Conservation (phyloP, 2,888 invertebrate species). For the Caradrina kadenii region DNA sequence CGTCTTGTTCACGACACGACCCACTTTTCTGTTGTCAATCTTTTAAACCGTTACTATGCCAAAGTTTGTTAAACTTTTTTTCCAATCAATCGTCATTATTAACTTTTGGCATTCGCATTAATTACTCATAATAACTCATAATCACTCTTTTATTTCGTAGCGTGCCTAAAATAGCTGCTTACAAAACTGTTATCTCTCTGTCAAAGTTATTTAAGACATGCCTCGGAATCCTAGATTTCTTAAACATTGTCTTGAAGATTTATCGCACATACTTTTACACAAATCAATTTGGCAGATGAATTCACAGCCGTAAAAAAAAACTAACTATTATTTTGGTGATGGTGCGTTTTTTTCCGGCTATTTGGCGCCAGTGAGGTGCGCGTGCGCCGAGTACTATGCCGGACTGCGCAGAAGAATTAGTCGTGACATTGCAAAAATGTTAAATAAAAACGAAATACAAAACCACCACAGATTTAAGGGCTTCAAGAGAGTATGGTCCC, state of each 20-base stretch:
- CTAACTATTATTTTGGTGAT: slow-evolving; percentile 44
- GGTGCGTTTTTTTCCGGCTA: slow-evolving; percentile 27
- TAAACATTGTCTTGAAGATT: slow-evolving; percentile 22
- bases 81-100: slow-evolving; percentile 38
- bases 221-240: slow-evolving; percentile 14
- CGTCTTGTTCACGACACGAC: slow-evolving; percentile 50
- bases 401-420: slow-evolving; percentile 26
- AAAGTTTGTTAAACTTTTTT: slow-evolving; percentile 46
- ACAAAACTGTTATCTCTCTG: slow-evolving; percentile 25
- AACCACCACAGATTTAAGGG: no score
- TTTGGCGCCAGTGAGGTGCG: slow-evolving; percentile 15
- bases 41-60: slow-evolving; percentile 49
- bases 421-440: not conserved
- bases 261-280: slow-evolving; percentile 13
- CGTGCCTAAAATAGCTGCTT: slow-evolving; percentile 33
- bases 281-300: slow-evolving; percentile 38
- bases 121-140: slow-evolving; percentile 40
- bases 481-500: not conserved
- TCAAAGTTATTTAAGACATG: slow-evolving; percentile 33
- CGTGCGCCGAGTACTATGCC: slow-evolving; percentile 5
- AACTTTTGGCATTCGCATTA: slow-evolving; percentile 50
- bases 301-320: slow-evolving; percentile 30
- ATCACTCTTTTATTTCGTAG: slow-evolving; percentile 44
- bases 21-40: slow-evolving; percentile 58
- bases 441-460: not conserved